phyloP scores from a whole-genome alignment of 2,797 vertebrate genomes.

The Pygocentrus nattereri region DNA sequence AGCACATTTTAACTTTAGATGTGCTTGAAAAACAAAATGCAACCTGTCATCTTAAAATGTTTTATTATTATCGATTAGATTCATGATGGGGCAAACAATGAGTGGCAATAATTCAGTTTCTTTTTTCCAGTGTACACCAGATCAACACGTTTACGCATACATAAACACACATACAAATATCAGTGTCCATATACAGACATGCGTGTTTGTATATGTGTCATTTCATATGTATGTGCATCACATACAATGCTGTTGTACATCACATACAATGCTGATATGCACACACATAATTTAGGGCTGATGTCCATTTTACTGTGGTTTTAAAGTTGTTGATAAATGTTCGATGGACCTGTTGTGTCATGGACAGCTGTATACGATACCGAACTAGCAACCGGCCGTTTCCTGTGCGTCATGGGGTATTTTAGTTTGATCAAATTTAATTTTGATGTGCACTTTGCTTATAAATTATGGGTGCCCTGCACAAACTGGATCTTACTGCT shows the following conservation, averaged over 20 bases:
- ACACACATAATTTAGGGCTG: background rate
- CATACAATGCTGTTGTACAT: slow-evolving; percentile 4
- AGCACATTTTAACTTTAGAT: background rate
- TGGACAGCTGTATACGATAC: background rate
- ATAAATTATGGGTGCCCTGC: background rate
- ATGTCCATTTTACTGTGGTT: background rate
- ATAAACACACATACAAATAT: slow-evolving; percentile 67
- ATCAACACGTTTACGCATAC: slow-evolving; percentile 74
- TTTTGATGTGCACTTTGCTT: background rate
- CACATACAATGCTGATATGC: slow-evolving; percentile 40
- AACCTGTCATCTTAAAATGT: slow-evolving; percentile 80
- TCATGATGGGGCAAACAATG: slow-evolving; percentile 73
- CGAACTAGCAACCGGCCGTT: background rate
- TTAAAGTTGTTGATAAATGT: background rate
- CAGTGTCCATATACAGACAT: slow-evolving; percentile 63
- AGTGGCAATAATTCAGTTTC: slow-evolving; percentile 68
- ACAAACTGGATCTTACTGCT: background rate
- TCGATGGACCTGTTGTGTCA: background rate
- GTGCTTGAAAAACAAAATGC: slow-evolving; percentile 23
- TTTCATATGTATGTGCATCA: slow-evolving; percentile 22
- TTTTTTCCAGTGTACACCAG: slow-evolving; percentile 85
- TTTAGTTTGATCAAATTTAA: background rate
- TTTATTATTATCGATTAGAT: slow-evolving; percentile 79
- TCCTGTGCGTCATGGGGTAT: background rate
- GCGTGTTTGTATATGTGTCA: slow-evolving; percentile 70